Conservation (phyloP, 2,797 vertebrate species). For the Numenius phaeopus region DNA sequence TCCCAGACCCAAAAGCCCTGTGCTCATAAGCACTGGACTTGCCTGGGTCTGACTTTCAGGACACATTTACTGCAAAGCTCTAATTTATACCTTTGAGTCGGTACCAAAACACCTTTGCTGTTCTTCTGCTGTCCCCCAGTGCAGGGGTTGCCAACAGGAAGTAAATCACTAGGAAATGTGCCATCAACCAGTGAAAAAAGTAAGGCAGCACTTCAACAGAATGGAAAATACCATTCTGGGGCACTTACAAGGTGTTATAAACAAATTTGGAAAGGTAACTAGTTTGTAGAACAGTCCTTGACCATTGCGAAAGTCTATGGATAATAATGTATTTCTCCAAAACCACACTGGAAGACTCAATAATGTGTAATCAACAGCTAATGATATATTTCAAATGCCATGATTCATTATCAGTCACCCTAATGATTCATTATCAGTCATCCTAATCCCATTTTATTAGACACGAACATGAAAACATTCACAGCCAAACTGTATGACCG, state of each 20-base stretch:
- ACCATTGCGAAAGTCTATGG: background rate
- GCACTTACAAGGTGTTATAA: background rate
- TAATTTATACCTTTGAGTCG: background rate
- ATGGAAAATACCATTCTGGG: background rate
- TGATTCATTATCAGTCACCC: background rate
- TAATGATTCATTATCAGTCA: background rate
- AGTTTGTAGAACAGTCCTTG: background rate
- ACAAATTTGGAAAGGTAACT: background rate
- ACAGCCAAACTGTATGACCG: background rate
- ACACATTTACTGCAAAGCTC: background rate
- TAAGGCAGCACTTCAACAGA: background rate
- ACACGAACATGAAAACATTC: background rate
- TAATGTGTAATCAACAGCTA: background rate
- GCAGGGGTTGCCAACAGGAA: background rate
- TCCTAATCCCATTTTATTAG: background rate
- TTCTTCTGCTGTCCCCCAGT: background rate
- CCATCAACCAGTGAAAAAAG: background rate
- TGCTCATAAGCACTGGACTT: background rate
- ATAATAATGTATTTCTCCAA: background rate
- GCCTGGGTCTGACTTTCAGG: background rate
- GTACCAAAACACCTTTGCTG: background rate
- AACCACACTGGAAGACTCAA: background rate
- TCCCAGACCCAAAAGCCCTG: background rate
- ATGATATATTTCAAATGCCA: background rate
- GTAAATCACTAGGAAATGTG: background rate